These are phyloP conservation scores for Coracias cyanogaster DNA, from an alignment of 2,797 vertebrate genomes.

Conservation along the genomic window DNA sequence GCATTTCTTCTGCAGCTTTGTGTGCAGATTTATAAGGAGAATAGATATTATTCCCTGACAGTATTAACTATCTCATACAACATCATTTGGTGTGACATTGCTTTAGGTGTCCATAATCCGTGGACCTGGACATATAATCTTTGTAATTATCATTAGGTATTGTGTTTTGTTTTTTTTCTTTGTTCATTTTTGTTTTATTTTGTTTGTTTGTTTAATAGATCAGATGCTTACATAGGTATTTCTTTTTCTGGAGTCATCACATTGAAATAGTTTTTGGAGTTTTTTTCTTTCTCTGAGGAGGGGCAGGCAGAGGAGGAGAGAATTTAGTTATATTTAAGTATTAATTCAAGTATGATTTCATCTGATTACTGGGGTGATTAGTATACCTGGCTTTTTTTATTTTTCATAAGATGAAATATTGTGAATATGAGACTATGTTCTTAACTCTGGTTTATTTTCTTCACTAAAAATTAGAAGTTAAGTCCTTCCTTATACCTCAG, in stretches of 20 bases:
- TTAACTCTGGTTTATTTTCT: neutral
- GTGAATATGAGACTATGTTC: neutral
- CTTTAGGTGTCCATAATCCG: neutral
- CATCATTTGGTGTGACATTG: neutral
- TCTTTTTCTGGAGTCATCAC: neutral
- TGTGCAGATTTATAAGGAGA: neutral
- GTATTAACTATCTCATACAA: neutral
- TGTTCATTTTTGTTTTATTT: neutral
- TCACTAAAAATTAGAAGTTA: neutral
- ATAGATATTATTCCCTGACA: rapidly evolving
- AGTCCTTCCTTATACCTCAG: neutral
- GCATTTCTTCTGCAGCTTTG: neutral
- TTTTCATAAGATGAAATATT: neutral
- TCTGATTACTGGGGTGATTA: neutral
- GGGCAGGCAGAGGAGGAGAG: neutral
- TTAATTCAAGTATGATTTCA: neutral
- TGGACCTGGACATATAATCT: too few relatives aligned
- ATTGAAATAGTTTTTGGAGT: neutral
- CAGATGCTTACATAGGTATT: neutral
- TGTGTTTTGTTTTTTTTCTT: neutral
- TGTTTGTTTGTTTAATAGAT: neutral
- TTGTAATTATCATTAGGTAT: neutral
- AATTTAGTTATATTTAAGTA: neutral
- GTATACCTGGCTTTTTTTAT: neutral
- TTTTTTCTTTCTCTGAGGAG: rapidly evolving